Evolutionary conservation across 2,113 vertebrate genomes (phyloP), one percentile per base, ranked within the genome.

Genomic region (Ochotona princeps): DNA sequence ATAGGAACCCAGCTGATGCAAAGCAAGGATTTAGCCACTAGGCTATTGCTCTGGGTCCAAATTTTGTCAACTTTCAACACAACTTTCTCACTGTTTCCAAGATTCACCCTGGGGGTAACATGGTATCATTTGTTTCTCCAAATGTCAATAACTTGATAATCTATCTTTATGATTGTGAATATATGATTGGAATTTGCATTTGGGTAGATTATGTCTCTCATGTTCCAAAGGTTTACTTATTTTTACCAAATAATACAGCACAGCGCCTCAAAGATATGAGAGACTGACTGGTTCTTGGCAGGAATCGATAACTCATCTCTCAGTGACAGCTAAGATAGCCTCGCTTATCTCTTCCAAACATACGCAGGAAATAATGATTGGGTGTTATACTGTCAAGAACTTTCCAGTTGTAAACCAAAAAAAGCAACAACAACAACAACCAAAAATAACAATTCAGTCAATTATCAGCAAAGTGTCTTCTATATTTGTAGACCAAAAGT

Each of bases 341-440:
- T 67, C 63, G 84, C n/a, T 73, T 15, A 14, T 26, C 3, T 74
- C 83, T 67, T 83, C 69, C 80, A 82, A 83, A 70, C 85, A 32
- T 78, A 51, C 83, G 86, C 63, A 47, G 72, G 63, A 92, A 65
- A n/a, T 80, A 61, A 5, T 18, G 47, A 87, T 61, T 11, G 72
- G 80, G 8, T 57, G 28, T 61, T 73, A 20, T 69, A 63, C 57
- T 96, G 95, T 90, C 63, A 44, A 90, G 60, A 11, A 70, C 26
- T 92, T 75, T 44, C n/a, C 26, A 51, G 35, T 15, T 80, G 66
- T 66, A 75, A 65, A 75, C 54, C 73, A 74, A 57, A n/a, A 89
- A 23, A 72, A 69, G 35, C 5, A 25, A 73, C 7, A 38, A 82
- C 63, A 74, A 61, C 85, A 89, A 72, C 75, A 74, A 90, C n/a